These are phyloP conservation scores for Sinhomidia bicolor DNA, from an alignment of 2,888 invertebrate genomes.

Conservation along the genomic window DNA sequence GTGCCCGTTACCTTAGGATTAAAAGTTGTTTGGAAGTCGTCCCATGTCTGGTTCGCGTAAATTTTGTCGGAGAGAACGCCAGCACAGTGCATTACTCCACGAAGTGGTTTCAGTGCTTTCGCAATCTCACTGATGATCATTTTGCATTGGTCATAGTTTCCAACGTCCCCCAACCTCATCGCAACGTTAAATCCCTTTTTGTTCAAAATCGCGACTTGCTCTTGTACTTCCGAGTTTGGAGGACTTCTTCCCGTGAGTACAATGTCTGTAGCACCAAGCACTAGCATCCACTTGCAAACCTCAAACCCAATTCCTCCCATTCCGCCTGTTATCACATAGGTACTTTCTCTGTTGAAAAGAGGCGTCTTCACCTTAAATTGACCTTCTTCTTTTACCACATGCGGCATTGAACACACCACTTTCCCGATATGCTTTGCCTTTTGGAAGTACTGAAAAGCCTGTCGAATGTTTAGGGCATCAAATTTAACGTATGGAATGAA, in stretches of 20 bases:
- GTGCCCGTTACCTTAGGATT: conserved; percentile 72
- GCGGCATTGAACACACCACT: conserved; percentile 25
- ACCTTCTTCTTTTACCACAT: background rate
- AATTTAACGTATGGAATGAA: background rate
- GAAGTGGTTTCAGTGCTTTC: conserved; percentile 67
- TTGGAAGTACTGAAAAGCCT: conserved; percentile 33
- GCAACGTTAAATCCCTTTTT: conserved; percentile 50
- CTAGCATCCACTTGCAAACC: conserved; percentile 73
- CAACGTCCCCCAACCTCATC: conserved; percentile 67
- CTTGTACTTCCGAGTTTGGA: conserved; percentile 57
- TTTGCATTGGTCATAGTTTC: conserved; percentile 49
- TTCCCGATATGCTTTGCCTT: conserved; percentile 53
- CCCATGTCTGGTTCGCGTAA: conserved; percentile 75
- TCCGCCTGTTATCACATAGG: conserved; percentile 75
- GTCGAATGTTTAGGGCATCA: background rate
- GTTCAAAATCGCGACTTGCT: conserved; percentile 45
- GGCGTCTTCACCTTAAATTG: conserved; percentile 24
- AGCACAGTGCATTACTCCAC: conserved; percentile 76
- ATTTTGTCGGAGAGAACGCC: conserved; percentile 70
- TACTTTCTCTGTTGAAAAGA: conserved; percentile 69
- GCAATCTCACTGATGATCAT: conserved; percentile 46
- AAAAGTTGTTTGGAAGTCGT: conserved; percentile 66
- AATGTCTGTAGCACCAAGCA: conserved; percentile 69
- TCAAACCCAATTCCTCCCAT: conserved; percentile 77
- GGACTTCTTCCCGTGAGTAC: conserved; percentile 69